Base-by-base conservation (phyloP, 2,888 invertebrate species). In the Stratiomys singularior region DNA sequence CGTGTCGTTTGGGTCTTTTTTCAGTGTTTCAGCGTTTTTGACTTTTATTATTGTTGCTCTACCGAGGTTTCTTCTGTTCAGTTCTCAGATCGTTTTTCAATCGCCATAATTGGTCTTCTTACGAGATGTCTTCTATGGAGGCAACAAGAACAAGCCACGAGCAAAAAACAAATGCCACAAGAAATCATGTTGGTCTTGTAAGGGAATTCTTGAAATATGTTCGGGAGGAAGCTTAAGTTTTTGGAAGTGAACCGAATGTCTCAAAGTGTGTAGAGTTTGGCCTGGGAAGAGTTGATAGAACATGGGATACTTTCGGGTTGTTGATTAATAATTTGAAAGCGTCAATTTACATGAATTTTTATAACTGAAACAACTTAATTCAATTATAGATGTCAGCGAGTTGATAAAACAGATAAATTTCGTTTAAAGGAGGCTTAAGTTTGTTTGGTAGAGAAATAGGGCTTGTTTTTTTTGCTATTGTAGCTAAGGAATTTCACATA, bases 1-100 rank as follows among this genome's bases (percentile, higher is more conserved):
- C 23, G 25, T 23, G 23, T n/a, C 7, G 52, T 60, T 25, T 1
- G 3, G 18, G 23, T 60, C 23, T 21, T 69, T 46, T 47, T 67
- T n/a, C n/a, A n/a, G 3, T 64, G 13, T 37, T 9, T 37, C 21
- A 11, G 13, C 23, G 30, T 66, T 37, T 37, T 37, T 37, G 37
- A 9, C 9, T 37, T 37, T 28, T 30, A 37, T 66, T 25, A 44
- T 66, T 69, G 30, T 47, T 69, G 27, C 69, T 18, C 30, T 46
- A 69, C 69, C 30, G 30, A 27, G 30, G 21, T 58, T 37, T 58
- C 58, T 74, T 74, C 58, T 74, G 60, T 58, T 30, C 21, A 74
- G 58, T 74, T 74, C 74, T 74, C 58, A 74, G 74, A 58, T 74
- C 74, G 74, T 74, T 58, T 74, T 74, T 74, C 74, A 74, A 74